phyloP scores from a whole-genome alignment of 2,888 invertebrate species.

The Biston stratarius region DNA sequence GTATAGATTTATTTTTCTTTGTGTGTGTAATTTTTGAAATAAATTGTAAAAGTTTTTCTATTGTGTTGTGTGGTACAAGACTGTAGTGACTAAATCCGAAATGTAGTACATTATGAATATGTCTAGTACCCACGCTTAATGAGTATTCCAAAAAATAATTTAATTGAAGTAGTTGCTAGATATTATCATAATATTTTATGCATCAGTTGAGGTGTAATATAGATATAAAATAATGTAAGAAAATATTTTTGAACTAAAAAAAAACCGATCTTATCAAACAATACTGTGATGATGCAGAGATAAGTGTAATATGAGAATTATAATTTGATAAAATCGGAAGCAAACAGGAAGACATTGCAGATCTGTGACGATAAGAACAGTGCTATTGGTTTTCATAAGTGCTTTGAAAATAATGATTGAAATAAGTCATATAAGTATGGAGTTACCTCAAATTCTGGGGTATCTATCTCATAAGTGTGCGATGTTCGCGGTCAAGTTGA shows the following conservation, averaged over 20 bases:
- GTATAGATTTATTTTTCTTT: too few relatives aligned
- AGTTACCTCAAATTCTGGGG: too few relatives aligned
- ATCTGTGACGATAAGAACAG: not conserved
- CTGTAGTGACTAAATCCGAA: too few relatives aligned
- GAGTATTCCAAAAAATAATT: not conserved
- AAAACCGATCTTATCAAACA: not conserved
- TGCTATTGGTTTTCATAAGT: not conserved
- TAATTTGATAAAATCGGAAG: not conserved
- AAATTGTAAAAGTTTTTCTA: too few relatives aligned
- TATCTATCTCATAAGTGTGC: too few relatives aligned
- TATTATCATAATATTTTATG: not conserved
- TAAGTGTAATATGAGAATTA: conserved; percentile 1
- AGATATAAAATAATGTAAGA: not conserved
- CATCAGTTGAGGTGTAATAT: not conserved
- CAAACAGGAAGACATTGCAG: not conserved
- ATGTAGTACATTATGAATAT: too few relatives aligned
- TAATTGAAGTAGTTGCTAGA: not conserved
- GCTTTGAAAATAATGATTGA: not conserved
- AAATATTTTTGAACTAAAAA: conserved; percentile 6
- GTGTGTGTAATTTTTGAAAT: too few relatives aligned
- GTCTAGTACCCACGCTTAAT: not conserved
- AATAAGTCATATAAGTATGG: not conserved
- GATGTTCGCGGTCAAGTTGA: too few relatives aligned
- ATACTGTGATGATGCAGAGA: conserved; percentile 3
- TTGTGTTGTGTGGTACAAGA: too few relatives aligned